These are phyloP conservation scores for Acanthochromis polyacanthus DNA, from an alignment of 2,113 vertebrate species.

Conservation along the genomic window DNA sequence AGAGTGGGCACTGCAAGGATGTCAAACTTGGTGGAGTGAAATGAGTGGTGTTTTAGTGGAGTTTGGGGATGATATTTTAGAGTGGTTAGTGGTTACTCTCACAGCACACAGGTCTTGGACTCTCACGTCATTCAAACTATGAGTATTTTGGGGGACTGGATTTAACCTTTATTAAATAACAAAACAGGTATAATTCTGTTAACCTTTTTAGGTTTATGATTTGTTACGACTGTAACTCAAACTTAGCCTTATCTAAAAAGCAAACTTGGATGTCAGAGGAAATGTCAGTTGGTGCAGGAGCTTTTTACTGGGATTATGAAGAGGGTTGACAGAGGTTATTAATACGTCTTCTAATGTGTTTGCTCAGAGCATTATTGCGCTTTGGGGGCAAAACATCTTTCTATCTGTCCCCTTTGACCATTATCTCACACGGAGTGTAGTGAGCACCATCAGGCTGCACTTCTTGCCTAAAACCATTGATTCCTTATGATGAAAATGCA, in stretches of 20 bases:
- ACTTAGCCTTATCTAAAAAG: constrained; percentile 5
- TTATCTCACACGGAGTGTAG: constrained; percentile 14
- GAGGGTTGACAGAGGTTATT: constrained; percentile 4
- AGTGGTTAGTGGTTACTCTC: neutral
- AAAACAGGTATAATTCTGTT: neutral
- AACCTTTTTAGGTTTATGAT: neutral
- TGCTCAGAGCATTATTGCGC: constrained; percentile 10
- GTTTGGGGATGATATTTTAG: constrained; percentile 23
- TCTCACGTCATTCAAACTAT: neutral
- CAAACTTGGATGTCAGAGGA: constrained; percentile 8
- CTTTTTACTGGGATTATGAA: constrained; percentile 49
- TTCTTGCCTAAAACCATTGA: constrained; percentile 53
- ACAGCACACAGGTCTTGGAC: neutral
- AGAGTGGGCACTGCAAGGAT: neutral
- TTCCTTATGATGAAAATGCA: constrained; percentile 59
- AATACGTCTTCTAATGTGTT: constrained; percentile 43
- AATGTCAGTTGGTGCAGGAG: constrained; percentile 8
- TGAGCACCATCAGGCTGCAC: constrained; percentile 6
- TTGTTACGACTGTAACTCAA: neutral
- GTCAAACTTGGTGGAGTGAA: constrained; percentile 6
- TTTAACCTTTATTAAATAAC: neutral
- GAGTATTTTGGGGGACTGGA: neutral
- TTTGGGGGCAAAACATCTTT: constrained; percentile 39
- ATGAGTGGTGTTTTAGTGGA: neutral
- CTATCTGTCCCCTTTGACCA: constrained; percentile 18